Evolutionary conservation across 2,888 invertebrate genomes (phyloP), one percentile per base, ranked within the genome.

Genomic region (Thereva nobilitata): DNA sequence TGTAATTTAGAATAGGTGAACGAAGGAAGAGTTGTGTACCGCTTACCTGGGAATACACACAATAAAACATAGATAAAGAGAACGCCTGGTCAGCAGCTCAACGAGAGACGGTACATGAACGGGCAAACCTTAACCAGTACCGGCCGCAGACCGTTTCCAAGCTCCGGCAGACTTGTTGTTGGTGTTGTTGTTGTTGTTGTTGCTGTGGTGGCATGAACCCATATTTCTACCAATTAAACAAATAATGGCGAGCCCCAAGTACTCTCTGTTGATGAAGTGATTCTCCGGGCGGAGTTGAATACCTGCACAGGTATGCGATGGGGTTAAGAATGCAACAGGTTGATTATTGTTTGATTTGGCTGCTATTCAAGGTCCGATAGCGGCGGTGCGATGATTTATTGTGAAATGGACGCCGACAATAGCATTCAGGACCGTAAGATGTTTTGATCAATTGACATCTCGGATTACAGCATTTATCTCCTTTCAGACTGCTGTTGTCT

Each of bases 371-470:
- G 23, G 23, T 23, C n/a, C 45, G 38, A 34, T 34, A n/a, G 10
- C 44, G n/a, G 45, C 8, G 23, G 23, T 23, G 23, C 23, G 23
- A 57, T 57, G 57, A 57, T 57, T 57, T 57, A 57, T 57, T 57
- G 35, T 57, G 42, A 45, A 44, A 40, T 40, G 23, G n/a, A 34
- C 44, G 45, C 45, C 44, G 45, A 9, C 45, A 45, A 45, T 45
- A 5, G 34, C 37, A 45, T 57, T 57, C 57, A 57, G 34, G n/a
- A 34, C 34, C 9, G 59, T 12, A 52, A 34, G 49, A 38, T 49
- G 37, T 63, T 63, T 63, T 63, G 52, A 63, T 63, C 50, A 50
- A 52, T 63, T 63, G 63, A 63, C 63, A 63, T 63, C 63, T 50
- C 40, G 41, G 34, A 52, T 52, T 52, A 52, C 34, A 34, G 37